Base-by-base conservation (phyloP, 2,888 invertebrate genomes). In the Amblyjoppa fuscipennis region DNA sequence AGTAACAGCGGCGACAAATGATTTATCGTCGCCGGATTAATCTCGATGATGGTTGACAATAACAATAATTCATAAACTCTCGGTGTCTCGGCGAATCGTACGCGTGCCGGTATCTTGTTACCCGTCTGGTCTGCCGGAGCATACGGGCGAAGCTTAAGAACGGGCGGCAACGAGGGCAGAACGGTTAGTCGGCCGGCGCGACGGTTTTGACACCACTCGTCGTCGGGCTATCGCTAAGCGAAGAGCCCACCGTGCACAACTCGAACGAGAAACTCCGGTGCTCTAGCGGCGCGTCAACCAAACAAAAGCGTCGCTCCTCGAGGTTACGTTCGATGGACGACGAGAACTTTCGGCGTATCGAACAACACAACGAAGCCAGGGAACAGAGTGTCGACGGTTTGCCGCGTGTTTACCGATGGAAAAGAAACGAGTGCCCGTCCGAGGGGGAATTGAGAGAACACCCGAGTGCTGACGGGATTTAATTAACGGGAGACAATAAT, bases 11-110 rank as follows among this genome's bases (percentile, higher is more conserved):
- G 59, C 59, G 3, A 3, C 59, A 28, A 28, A 59, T 59, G 59
- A 59, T 71, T 71, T 64, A 20, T 59, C 70, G 70, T 25, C 45
- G 74, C 16, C 31, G 13, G 53, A 73, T 59, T 28, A 71, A 64
- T 6, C 73, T 28, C 66, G 28, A 28, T 68, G 78, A 73, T 45
- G 66, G 53, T 64, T 66, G 45, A 49, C 4, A 49, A 49, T 41
- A 25, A 68, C 64, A 49, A 73, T 56, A 68, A 77, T 78, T 45
- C 31, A 68, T 74, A 66, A 81, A 25, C 20, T 34, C 41, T 61
- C 16, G 28, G 6, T 7, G 38, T 4, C 38, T n/a, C 28, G 13
- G 20, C 3, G 11, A 11, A 59, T 59, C 28, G 59, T 28, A 49
- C 25, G 59, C 13, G 59, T 28, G 59, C 59, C 59, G 59, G 59